phyloP scores from a whole-genome alignment of 2,113 vertebrate genomes.

The Triplophysa tibetana region DNA sequence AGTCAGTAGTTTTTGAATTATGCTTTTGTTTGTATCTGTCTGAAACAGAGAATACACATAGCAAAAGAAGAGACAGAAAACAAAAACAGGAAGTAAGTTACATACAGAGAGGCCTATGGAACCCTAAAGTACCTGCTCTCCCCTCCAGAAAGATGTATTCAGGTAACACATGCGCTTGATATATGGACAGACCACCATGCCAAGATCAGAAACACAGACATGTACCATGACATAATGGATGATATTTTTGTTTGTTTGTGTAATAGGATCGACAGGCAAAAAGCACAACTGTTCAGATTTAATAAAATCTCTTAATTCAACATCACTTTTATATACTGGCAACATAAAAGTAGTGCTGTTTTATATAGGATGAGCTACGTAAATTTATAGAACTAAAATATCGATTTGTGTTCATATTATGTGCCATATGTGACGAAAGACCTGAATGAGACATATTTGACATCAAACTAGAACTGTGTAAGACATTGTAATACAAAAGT shows the following conservation, averaged over 20 bases:
- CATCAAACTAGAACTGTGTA: too few species aligned
- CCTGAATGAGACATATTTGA: too few species aligned
- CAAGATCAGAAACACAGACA: constrained; percentile 35
- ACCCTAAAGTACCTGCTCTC: constrained; percentile 10
- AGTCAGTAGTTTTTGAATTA: constrained; percentile 85
- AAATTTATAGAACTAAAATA: too few species aligned
- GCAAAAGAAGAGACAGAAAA: constrained; percentile 59
- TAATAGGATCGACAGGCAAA: background rate
- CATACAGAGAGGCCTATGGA: constrained; percentile 48
- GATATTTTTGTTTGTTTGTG: background rate
- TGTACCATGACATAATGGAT: constrained; percentile 17
- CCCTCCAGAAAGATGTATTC: background rate
- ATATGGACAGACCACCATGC: constrained; percentile 45
- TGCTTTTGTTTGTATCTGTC: constrained; percentile 93
- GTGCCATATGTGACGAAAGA: too few species aligned
- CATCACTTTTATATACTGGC: background rate
- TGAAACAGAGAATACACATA: constrained; percentile 85
- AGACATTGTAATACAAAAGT: too few species aligned
- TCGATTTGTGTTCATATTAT: too few species aligned
- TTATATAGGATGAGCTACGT: too few species aligned
- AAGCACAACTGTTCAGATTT: background rate
- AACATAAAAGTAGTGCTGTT: background rate
- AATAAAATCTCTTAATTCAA: background rate
- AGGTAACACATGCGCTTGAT: constrained; percentile 43
- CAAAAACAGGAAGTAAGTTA: constrained; percentile 59